These are phyloP conservation scores for Hirtodrosophila duncani DNA, from an alignment of 2,888 invertebrate genomes.

Conservation along the genomic window DNA sequence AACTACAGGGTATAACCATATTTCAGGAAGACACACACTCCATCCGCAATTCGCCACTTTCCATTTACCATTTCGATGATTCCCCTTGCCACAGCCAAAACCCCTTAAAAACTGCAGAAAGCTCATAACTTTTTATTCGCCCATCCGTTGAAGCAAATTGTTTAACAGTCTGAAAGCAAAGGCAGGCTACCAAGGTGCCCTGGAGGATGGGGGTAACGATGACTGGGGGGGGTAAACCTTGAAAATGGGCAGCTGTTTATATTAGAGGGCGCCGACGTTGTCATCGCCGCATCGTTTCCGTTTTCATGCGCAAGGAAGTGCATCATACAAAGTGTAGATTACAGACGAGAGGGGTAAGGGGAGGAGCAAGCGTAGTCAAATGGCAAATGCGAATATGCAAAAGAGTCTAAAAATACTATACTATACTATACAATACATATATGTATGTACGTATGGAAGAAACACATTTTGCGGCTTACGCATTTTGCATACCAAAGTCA, in stretches of 20 bases:
- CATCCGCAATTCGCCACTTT: no score
- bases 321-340: constrained; percentile 31
- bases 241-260: constrained; percentile 41
- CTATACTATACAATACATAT: no score
- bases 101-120: no score
- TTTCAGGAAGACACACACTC: no score
- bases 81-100: no score
- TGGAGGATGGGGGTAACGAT: no score
- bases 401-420: background rate
- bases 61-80: no score
- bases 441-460: no score
- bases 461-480: no score
- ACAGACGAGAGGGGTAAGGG: constrained; percentile 31
- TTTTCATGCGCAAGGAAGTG: background rate
- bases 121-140: constrained; percentile 70
- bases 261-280: constrained; percentile 41
- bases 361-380: background rate
- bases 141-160: constrained; percentile 63
- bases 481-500: constrained; percentile 37
- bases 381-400: background rate
- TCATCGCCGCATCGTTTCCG: background rate
- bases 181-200: no score
- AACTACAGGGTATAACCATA: no score
- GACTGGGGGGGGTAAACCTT: constrained; percentile 32
- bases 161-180: constrained; percentile 5